phyloP scores from a whole-genome alignment of 2,888 invertebrate species.

The Trissolcus japonicus region DNA sequence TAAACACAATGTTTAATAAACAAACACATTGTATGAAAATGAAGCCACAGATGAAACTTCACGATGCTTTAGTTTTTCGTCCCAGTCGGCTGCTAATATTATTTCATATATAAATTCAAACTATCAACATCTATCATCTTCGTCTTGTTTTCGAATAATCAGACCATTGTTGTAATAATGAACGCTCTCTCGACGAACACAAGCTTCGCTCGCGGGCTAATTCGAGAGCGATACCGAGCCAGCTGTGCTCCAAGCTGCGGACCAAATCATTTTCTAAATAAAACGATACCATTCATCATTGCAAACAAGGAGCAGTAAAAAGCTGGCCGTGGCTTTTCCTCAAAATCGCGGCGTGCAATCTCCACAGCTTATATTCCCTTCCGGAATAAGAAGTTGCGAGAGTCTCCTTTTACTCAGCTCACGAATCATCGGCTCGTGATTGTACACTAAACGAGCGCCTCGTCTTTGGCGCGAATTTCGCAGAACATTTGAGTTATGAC shows the following conservation, averaged over 20 bases:
- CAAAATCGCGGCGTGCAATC: conserved; percentile 36
- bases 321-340: conserved; percentile 9
- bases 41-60: conserved; percentile 7
- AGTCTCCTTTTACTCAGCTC: conserved; percentile 13
- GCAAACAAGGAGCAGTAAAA: conserved; percentile 26
- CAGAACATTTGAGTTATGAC: conserved; percentile 46
- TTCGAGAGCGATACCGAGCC: neutral
- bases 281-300: conserved; percentile 28
- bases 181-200: neutral
- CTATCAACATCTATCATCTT: conserved; percentile 19
- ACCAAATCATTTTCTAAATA: conserved; percentile 25
- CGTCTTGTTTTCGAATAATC: conserved; percentile 13
- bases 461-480: conserved; percentile 39
- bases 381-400: conserved; percentile 35
- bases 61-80: neutral
- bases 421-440: conserved; percentile 45
- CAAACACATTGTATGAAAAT: conserved; percentile 39
- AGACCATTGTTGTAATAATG: conserved; percentile 15
- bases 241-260: neutral
- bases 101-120: neutral
- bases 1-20: too few relatives aligned
- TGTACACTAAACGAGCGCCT: conserved; percentile 26
- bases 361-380: conserved; percentile 34
- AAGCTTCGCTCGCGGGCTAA: too few relatives aligned
- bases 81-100: neutral